These are phyloP conservation scores for Sylvicola cinctus DNA, from an alignment of 2,888 invertebrate genomes.

Conservation along the genomic window DNA sequence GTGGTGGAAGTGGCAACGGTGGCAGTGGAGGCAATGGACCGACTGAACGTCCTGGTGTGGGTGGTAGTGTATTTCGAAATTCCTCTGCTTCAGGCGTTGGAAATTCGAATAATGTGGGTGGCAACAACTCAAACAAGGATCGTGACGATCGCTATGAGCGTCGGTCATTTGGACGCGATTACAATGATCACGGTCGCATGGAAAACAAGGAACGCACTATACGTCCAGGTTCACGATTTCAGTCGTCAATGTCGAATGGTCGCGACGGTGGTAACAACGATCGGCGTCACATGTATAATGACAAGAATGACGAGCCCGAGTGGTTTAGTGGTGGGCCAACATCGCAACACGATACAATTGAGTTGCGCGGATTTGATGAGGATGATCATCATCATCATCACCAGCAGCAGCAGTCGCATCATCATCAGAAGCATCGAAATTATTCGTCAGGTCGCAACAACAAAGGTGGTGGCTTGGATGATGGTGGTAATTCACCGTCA, in stretches of 20 bases:
- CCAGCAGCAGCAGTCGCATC: no score
- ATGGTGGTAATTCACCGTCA: no score
- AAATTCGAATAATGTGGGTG: no score
- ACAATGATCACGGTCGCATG: constrained; percentile 9
- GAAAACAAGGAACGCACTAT: neutral
- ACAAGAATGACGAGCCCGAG: constrained; percentile 64
- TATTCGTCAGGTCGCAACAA: no score
- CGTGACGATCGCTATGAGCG: constrained; percentile 25
- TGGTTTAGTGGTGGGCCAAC: constrained; percentile 83
- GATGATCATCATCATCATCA: neutral
- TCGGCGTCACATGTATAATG: constrained; percentile 32
- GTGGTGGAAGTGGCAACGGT: neutral
- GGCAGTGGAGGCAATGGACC: neutral
- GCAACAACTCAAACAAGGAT: no score
- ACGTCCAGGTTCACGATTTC: neutral
- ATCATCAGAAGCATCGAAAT: no score
- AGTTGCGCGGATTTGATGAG: constrained; percentile 81
- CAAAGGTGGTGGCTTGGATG: no score
- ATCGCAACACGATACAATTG: constrained; percentile 80
- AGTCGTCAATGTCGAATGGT: neutral
- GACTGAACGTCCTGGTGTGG: no score
- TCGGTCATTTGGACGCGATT: constrained; percentile 33
- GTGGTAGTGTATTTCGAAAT: no score
- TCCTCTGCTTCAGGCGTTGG: no score
- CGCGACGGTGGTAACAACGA: constrained; percentile 23